These are phyloP conservation scores for Muraenolepis orangiensis DNA, from an alignment of 2,797 vertebrate genomes.

Conservation along the genomic window DNA sequence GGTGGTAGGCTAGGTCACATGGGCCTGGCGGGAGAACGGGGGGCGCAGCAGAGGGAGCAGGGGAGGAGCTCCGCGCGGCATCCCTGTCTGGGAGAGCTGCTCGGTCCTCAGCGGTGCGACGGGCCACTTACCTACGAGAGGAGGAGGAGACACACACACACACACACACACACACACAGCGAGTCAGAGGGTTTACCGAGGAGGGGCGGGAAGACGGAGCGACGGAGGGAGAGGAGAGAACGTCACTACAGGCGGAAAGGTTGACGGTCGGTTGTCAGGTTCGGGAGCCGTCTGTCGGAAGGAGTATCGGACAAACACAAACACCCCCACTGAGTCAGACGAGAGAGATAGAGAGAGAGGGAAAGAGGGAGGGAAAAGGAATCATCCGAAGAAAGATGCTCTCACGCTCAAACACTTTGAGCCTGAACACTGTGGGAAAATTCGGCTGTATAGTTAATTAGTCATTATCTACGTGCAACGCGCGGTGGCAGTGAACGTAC, in stretches of 20 bases:
- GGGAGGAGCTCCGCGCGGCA: constrained; percentile 69
- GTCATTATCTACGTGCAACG: constrained; percentile 56
- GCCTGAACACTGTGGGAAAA: constrained; percentile 41
- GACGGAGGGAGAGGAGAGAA: neutral
- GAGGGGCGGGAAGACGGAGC: constrained; percentile 4
- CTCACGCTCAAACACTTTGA: constrained; percentile 20
- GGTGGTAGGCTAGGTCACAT: constrained; percentile 79
- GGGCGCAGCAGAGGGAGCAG: constrained; percentile 68
- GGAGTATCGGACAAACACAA: no score
- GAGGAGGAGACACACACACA: neutral
- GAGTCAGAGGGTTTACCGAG: no score
- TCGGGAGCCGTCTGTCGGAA: no score
- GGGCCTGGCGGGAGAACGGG: constrained; percentile 75
- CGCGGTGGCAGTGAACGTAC: constrained; percentile 61
- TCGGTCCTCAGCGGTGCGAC: constrained; percentile 40
- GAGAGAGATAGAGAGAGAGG: constrained; percentile 8
- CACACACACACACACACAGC: no score
- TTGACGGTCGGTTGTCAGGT: no score
- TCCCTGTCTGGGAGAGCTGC: constrained; percentile 67
- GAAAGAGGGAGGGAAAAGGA: neutral
- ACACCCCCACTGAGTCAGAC: neutral
- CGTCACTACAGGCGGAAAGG: no score
- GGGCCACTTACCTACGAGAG: constrained; percentile 62
- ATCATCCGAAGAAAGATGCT: no score
- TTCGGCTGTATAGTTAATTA: constrained; percentile 51